Base-by-base conservation (phyloP, 2,797 vertebrate genomes). In the Manis pentadactyla region DNA sequence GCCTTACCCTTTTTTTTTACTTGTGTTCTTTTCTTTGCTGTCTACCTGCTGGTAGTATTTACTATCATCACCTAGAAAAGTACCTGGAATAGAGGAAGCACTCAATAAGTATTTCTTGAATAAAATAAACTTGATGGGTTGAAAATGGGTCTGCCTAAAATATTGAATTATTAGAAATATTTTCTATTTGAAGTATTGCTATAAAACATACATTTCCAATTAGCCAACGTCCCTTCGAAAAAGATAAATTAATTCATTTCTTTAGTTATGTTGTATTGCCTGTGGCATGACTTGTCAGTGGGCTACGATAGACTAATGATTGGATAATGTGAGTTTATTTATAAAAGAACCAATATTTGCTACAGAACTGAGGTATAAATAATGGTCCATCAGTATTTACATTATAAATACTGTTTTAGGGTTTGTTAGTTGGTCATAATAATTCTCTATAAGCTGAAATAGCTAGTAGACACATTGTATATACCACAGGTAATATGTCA, bases 401-500 rank as follows among this genome's bases (percentile, higher is more conserved):
- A 88, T 98, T 98, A 98, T 98, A 98, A 98, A 98, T 98, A 97
- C 90, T 98, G 66, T 97, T 98, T 98, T 96, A 97, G 91, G 89
- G 89, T 97, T 97, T 97, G 96, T 98, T 98, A 97, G 83, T 95
- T 86, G 59, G 61, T 97, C 97, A 97, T 98, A 98, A 98, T 98
- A 98, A 97, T 98, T 94, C 95, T 98, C 98, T 95, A 86, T 97
- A 82, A 97, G 97, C 97, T 98, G 96, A 98, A 98, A 98, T 92
- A 97, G 93, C 96, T 97, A 94, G 82, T 97, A 96, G 86, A 87
- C 96, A 97, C 71, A 97, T 39, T 84, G 25, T 29, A 15, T 46
- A 97, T 90, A 95, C 85, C 77, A 97, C 63, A 87, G 66, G 88
- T 84, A 97, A 98, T 97, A 90, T 69, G 96, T 97, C 87, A 97